A percentile compares a stretch with the other conserved stretches of the same genome.
These are phyloP conservation scores for Aquatica leii DNA, from an alignment of 2,888 invertebrate species.

Conservation along the genomic window DNA sequence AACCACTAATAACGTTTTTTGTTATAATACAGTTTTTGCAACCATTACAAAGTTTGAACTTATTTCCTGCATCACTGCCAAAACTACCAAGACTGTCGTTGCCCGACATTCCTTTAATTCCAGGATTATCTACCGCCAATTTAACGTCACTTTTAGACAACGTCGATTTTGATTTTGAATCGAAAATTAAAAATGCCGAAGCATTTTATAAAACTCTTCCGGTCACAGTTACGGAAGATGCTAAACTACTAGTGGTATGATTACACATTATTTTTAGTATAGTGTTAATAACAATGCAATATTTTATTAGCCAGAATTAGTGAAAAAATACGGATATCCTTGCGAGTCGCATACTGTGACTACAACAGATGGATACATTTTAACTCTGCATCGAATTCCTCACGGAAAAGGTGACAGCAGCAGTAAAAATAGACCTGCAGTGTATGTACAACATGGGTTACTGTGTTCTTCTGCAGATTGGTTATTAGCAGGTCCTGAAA, in stretches of 20 bases:
- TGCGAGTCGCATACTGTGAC: constrained; percentile 52
- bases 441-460: constrained; percentile 63
- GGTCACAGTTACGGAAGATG: constrained; percentile 33
- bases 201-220: constrained; percentile 8
- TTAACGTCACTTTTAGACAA: not conserved
- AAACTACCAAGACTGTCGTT: not conserved
- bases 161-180: constrained; percentile 2
- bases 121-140: not conserved
- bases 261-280: constrained; percentile 4
- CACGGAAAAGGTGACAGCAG: constrained; percentile 47
- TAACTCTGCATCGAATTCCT: constrained; percentile 58
- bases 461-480: constrained; percentile 62
- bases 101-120: not conserved
- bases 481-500: constrained; percentile 61
- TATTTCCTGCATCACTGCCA: not conserved
- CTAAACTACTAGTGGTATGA: constrained; percentile 33
- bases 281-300: constrained; percentile 3
- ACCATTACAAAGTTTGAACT: not conserved
- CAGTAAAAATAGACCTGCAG: constrained; percentile 58
- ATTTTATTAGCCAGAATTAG: constrained; percentile 51
- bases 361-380: constrained; percentile 64
- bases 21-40: not conserved
- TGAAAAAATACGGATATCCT: constrained; percentile 53
- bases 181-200: not conserved
- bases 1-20: not conserved